Percentiles rank a stretch among this genome's conserved stretches.
phyloP scores from a whole-genome alignment of 2,113 vertebrate species.

The Ammodytes marinus region DNA sequence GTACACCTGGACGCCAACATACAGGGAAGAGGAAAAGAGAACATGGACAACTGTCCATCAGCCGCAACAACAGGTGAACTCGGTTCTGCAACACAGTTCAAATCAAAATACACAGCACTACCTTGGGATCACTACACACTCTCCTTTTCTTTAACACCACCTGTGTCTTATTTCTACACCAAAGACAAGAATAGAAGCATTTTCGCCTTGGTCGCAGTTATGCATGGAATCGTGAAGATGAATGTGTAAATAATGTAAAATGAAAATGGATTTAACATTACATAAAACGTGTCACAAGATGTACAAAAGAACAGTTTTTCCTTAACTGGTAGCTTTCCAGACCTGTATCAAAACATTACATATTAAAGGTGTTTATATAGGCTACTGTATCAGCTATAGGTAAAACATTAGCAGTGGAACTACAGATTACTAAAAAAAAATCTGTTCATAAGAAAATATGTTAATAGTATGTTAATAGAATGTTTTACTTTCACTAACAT shows the following conservation, averaged over 20 bases:
- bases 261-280: background rate
- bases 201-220: background rate
- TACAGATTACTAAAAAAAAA: background rate
- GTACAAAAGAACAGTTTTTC: background rate
- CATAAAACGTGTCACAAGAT: background rate
- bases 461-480: background rate
- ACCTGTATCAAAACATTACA: background rate
- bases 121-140: background rate
- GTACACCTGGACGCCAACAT: conserved; percentile 91
- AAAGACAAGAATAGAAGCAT: background rate
- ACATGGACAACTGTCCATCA: conserved; percentile 57
- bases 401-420: background rate
- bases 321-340: background rate
- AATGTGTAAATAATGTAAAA: background rate
- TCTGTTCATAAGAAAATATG: background rate
- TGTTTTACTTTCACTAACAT: background rate
- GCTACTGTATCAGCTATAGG: background rate
- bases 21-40: conserved; percentile 45
- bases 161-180: background rate
- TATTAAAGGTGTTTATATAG: background rate
- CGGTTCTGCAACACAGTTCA: background rate
- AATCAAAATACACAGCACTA: background rate
- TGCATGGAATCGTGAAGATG: background rate
- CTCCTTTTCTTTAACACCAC: background rate
- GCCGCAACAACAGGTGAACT: conserved; percentile 40